phyloP scores from a whole-genome alignment of 1,140 invertebrate species.

The Drosophila eugracilis region DNA sequence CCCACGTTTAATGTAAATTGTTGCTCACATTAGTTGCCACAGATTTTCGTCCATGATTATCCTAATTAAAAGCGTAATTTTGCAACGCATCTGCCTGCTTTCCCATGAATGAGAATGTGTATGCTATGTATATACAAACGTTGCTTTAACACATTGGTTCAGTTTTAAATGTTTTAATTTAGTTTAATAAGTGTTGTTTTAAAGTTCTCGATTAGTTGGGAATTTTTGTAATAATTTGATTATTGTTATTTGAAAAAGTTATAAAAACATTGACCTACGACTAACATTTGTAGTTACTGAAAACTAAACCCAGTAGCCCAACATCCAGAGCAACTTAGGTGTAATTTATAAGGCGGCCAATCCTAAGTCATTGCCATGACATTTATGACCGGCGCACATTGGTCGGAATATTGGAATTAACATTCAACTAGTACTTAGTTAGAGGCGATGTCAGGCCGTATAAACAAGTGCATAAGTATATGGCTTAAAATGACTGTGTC shows the following conservation, averaged over 20 bases:
- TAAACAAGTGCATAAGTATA: conserved; percentile 56
- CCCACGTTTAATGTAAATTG: conserved; percentile 58
- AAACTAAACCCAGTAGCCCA: conserved; percentile 27
- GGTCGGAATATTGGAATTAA: conserved; percentile 38
- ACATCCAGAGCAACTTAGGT: conserved; percentile 22
- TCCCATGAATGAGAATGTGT: conserved; percentile 15
- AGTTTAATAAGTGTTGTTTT: background rate
- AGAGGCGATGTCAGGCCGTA: conserved; percentile 27
- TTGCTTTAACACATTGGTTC: background rate
- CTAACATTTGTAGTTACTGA: background rate
- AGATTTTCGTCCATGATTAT: conserved; percentile 36
- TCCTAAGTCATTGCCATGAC: conserved; percentile 26
- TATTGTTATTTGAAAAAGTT: background rate
- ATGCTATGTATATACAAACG: background rate
- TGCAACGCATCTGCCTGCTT: conserved; percentile 19
- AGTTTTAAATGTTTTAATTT: background rate
- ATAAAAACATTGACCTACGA: background rate
- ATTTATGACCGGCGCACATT: conserved; percentile 37
- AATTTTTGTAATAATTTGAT: background rate
- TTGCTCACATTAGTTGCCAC: conserved; percentile 38
- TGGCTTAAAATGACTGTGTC: conserved; percentile 61
- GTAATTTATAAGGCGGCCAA: conserved; percentile 26
- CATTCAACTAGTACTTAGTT: conserved; percentile 41
- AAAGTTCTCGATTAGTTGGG: background rate
- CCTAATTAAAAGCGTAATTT: conserved; percentile 37